phyloP scores from a whole-genome alignment of 2,888 invertebrate genomes.

The Crepidodera aurea region DNA sequence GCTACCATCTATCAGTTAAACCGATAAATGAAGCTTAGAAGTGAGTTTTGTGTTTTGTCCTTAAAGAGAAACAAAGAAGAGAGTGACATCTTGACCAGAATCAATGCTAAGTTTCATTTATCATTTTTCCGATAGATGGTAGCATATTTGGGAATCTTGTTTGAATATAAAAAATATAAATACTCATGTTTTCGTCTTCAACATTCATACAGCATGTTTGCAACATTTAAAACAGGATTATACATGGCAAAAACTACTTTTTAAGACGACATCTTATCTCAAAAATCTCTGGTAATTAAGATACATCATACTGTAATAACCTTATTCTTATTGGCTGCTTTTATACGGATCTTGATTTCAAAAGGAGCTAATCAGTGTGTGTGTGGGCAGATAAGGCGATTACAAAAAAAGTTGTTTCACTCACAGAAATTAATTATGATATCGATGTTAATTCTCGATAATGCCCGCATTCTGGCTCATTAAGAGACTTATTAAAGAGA shows the following conservation, averaged over 20 bases:
- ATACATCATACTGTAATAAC: slow-evolving; percentile 3
- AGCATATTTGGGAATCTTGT: too few species aligned
- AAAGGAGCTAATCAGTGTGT: not conserved
- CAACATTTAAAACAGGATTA: not conserved
- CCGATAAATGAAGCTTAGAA: too few species aligned
- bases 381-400: slow-evolving; percentile 16
- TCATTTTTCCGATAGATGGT: too few species aligned
- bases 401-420: slow-evolving; percentile 15
- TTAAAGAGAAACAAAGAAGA: too few species aligned
- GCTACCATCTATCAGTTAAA: too few species aligned
- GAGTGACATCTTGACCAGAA: too few species aligned
- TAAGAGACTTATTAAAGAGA: not conserved
- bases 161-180: not conserved
- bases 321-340: not conserved
- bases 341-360: slow-evolving; percentile 5
- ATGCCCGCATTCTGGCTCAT: slow-evolving; percentile 8
- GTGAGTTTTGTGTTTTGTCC: too few species aligned
- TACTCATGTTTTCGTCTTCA: not conserved
- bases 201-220: not conserved
- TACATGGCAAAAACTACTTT: not conserved
- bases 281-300: slow-evolving; percentile 13
- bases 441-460: slow-evolving; percentile 17
- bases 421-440: slow-evolving; percentile 10
- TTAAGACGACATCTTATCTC: not conserved
- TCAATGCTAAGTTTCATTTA: too few species aligned